A percentile compares a stretch with the other conserved stretches of the same genome.
Conservation (phyloP, 2,797 vertebrate genomes). For the Micromesistius poutassou region DNA sequence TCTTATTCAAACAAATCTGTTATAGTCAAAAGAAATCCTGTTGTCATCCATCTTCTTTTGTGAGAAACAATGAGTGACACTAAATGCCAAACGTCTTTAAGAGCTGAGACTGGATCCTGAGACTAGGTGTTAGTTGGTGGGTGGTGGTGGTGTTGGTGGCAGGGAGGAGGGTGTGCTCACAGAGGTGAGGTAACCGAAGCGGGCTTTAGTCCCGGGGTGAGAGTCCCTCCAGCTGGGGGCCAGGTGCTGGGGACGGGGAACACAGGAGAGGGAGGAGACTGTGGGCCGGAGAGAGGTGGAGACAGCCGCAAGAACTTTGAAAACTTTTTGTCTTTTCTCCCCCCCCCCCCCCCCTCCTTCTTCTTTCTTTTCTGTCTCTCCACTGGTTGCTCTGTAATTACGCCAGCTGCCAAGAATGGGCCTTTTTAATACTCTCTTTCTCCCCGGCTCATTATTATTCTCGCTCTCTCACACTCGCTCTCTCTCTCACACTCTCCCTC, state of each 20-base stretch:
- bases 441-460: slow-evolving; percentile 34
- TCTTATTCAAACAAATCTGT: too few relatives aligned
- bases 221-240: slow-evolving; percentile 1
- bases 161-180: background rate
- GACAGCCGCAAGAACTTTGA: slow-evolving; percentile 7
- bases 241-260: background rate
- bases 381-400: slow-evolving; percentile 14
- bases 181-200: background rate
- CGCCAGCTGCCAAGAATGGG: slow-evolving; percentile 30
- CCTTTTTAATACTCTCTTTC: slow-evolving; percentile 28
- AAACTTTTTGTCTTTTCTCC: slow-evolving; percentile 6
- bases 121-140: background rate
- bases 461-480: background rate
- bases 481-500: background rate
- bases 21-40: too few relatives aligned
- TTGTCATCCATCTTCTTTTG: too few relatives aligned
- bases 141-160: background rate
- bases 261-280: slow-evolving; percentile 9
- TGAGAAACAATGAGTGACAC: too few relatives aligned
- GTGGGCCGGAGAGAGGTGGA: slow-evolving; percentile 9
- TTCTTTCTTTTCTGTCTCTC: slow-evolving; percentile 9
- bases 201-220: slow-evolving; percentile 1
- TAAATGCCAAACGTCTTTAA: background rate
- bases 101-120: too few relatives aligned
- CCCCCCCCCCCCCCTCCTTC: background rate